Base-by-base conservation (phyloP, 2,113 vertebrate genomes). In the Leptodactylus fuscus region DNA sequence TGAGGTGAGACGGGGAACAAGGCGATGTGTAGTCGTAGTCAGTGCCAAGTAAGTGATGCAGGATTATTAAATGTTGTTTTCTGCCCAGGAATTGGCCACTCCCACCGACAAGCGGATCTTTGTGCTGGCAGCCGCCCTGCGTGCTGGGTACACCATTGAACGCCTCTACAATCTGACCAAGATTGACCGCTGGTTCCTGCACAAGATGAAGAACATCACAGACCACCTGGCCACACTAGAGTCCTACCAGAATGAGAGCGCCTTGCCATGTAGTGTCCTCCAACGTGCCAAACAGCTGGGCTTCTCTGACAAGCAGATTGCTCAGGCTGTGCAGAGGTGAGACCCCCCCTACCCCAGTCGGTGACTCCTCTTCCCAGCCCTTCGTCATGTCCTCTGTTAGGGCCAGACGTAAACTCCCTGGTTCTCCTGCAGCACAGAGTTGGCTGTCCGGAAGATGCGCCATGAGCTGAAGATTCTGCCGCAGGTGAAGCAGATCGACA, bases 261-360 rank as follows among this genome's bases (percentile, higher is more conserved):
- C 92, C 81, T 92, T 99, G 94, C 95, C 96, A 0, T 89, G 93
- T 0, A 87, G 94, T 0, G 91, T 96, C 88, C 95, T 99, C 81
- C 48, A 90, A 20, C 96, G 95, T 0, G 97, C 97, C 89, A 99
- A 99, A 87, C 95, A 97, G 91, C 94, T 99, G 0, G 97, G 98
- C 81, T 99, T 99, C 93, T 99, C 97, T 0, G 98, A 99, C 91
- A 99, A 98, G 90, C 98, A 99, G 92, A 97, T 99, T 11, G 98
- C 97, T 0, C 89, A 92, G 27, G 97, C 98, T 0, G 95, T 99
- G 24, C 96, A 97, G 91, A 99, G 98, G 98, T 98, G 88, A 87
- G 18, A 2, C 7, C 27, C 20, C 32, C 77, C 15, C 34, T 36
- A 3, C 15, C 20, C 20, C 27, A 44, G 60, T 53, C 38, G 29